Conservation (phyloP, 2,888 invertebrate species). For the Charanyca ferruginea region DNA sequence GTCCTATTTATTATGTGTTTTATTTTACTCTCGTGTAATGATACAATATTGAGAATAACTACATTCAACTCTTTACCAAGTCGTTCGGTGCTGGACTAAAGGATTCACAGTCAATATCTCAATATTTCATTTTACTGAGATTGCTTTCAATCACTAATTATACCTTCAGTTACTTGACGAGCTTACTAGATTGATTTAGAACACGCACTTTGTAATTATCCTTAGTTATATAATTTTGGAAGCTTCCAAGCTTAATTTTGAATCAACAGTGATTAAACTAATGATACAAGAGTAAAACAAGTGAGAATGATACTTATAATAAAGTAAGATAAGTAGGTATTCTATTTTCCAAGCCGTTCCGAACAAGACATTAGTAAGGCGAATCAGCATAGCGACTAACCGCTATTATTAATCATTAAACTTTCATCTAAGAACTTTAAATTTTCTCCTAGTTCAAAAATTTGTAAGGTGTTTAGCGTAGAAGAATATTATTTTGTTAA, state of each 20-base stretch:
- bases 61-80: slow-evolving; percentile 54
- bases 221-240: slow-evolving; percentile 53
- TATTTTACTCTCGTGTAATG: slow-evolving; percentile 55
- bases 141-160: slow-evolving; percentile 36
- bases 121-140: slow-evolving; percentile 48
- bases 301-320: slow-evolving; percentile 47
- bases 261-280: slow-evolving; percentile 47
- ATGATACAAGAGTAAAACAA: slow-evolving; percentile 50
- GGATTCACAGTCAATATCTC: slow-evolving; percentile 46
- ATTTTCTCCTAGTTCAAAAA: slow-evolving; percentile 81
- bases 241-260: slow-evolving; percentile 58
- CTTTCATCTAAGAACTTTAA: slow-evolving; percentile 83
- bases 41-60: slow-evolving; percentile 57
- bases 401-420: slow-evolving; percentile 76
- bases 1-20: slow-evolving; percentile 65
- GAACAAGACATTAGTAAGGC: slow-evolving; percentile 79
- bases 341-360: slow-evolving; percentile 74
- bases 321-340: slow-evolving; percentile 52
- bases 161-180: slow-evolving; percentile 34
- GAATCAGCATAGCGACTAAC: slow-evolving; percentile 79
- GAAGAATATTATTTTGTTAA: slow-evolving; percentile 89
- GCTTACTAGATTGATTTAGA: slow-evolving; percentile 49
- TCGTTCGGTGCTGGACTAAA: slow-evolving; percentile 46
- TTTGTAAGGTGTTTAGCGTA: slow-evolving; percentile 88
- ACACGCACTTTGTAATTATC: slow-evolving; percentile 45